phyloP scores from a whole-genome alignment of 2,888 invertebrate genomes.

The Cotesia congregata region DNA sequence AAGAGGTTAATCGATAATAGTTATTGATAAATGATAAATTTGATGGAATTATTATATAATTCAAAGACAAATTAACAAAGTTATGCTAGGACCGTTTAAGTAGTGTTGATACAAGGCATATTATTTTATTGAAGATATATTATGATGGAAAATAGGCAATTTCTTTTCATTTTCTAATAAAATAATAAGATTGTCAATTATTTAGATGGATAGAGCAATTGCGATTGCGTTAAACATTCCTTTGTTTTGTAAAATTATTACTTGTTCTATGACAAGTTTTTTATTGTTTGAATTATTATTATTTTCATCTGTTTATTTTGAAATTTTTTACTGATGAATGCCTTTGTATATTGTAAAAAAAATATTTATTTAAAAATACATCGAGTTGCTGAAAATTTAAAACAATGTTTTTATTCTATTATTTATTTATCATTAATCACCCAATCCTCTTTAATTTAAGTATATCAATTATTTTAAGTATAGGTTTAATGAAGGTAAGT shows the following conservation, averaged over 20 bases:
- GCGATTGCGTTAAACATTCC: slow-evolving; percentile 42
- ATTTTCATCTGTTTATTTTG: slow-evolving; percentile 27
- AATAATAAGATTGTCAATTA: slow-evolving; percentile 48
- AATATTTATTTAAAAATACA: slow-evolving; percentile 55
- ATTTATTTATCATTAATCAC: slow-evolving; percentile 10
- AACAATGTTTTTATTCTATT: slow-evolving; percentile 12
- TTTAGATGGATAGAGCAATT: slow-evolving; percentile 52
- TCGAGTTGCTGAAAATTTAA: slow-evolving; percentile 18
- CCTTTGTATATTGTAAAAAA: slow-evolving; percentile 60
- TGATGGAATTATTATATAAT: not conserved
- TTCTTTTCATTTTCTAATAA: too few species aligned
- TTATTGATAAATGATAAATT: slow-evolving; percentile 47
- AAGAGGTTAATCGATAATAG: slow-evolving; percentile 16
- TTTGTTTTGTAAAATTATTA: slow-evolving; percentile 29
- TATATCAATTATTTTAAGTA: not conserved
- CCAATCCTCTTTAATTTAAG: not conserved
- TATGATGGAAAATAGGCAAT: too few species aligned
- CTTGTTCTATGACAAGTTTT: not conserved
- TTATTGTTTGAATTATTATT: not conserved
- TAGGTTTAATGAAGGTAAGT: not conserved
- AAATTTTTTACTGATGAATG: slow-evolving; percentile 53
- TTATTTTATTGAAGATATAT: slow-evolving; percentile 52
- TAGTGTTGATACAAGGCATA: slow-evolving; percentile 54
- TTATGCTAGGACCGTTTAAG: slow-evolving; percentile 4
- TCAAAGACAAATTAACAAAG: not conserved